These are phyloP conservation scores for Sesia apiformis DNA, from an alignment of 2,888 invertebrate species.

Conservation along the genomic window DNA sequence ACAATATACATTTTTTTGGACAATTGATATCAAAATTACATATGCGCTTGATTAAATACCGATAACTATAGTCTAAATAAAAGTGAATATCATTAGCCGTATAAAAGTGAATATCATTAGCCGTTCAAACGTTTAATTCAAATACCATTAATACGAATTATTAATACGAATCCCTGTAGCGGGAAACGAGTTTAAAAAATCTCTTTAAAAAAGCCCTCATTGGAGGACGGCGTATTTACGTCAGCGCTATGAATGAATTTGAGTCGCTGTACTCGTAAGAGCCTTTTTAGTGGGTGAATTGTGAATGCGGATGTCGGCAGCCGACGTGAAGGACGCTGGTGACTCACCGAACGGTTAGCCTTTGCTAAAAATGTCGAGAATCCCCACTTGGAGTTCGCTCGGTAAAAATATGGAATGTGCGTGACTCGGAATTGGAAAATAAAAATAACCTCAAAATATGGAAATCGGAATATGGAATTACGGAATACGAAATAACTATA, in stretches of 20 bases:
- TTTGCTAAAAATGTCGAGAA: conserved; percentile 35
- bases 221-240: conserved; percentile 19
- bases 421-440: background rate
- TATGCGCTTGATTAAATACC: no score
- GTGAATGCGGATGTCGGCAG: conserved; percentile 51
- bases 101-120: no score
- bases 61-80: no score
- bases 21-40: no score
- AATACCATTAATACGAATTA: no score
- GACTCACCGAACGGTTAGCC: conserved; percentile 46
- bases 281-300: conserved; percentile 35
- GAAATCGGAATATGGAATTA: no score
- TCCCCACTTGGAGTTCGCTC: conserved; percentile 9
- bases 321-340: conserved; percentile 60
- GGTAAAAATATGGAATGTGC: background rate
- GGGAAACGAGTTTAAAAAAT: background rate
- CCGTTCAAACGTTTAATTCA: no score
- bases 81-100: no score
- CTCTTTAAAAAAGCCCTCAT: background rate
- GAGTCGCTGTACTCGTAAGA: conserved; percentile 17
- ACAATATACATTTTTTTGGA: no score
- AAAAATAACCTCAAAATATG: no score
- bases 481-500: no score
- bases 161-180: no score
- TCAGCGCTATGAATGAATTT: conserved; percentile 40